Evolutionary conservation across 2,113 vertebrate genomes (phyloP).

Genomic region (chimpanzee (Pan troglodytes)): NHGRI_mPanTro3-v2.1_pri NC_072412.2:36386001-36386500

Average conservation of each 20-base stretch:
- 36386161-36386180: background rate
- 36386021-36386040: background rate
- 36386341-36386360: background rate
- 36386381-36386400: background rate
- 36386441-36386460: background rate
- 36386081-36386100: background rate
- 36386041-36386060: background rate
- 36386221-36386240: background rate
- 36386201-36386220: background rate
- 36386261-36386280: background rate
- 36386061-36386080: background rate
- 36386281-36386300: background rate
- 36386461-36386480: background rate
- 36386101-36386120: background rate
- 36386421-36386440: background rate
- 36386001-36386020: background rate
- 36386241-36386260: background rate
- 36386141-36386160: background rate
- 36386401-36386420: background rate
- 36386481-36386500: background rate
- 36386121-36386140: background rate
- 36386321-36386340: background rate
- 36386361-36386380: background rate
- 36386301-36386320: background rate
- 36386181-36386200: background rate